Percentiles rank a stretch among this genome's conserved stretches.
These are phyloP conservation scores for Capromys pilorides DNA, from an alignment of 2,797 vertebrate genomes.

Conservation along the genomic window DNA sequence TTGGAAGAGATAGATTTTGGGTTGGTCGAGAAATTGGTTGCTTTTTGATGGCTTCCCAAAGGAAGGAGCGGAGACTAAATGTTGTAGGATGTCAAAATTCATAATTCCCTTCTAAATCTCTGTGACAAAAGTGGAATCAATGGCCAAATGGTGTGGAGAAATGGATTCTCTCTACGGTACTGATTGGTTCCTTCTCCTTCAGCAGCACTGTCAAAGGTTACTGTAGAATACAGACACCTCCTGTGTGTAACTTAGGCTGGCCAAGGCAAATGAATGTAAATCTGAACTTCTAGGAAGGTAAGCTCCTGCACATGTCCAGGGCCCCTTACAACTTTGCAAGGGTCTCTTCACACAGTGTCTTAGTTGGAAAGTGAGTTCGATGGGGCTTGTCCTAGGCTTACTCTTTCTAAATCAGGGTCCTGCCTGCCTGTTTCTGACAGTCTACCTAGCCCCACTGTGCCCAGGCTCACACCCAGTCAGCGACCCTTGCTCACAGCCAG, in stretches of 20 bases:
- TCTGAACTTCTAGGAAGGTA: neutral
- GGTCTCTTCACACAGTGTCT: neutral
- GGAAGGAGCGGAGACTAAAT: neutral
- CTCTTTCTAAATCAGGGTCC: neutral
- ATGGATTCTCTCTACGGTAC: accelerated
- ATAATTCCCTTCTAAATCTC: neutral
- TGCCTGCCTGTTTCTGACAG: neutral
- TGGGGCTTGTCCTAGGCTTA: neutral
- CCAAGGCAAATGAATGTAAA: neutral
- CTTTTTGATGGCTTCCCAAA: neutral
- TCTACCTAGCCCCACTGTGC: neutral
- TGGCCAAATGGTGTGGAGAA: accelerated
- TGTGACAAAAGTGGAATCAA: neutral
- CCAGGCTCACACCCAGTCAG: neutral
- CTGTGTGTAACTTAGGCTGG: neutral
- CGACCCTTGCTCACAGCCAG: neutral
- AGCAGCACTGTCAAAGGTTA: neutral
- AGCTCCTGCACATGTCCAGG: neutral
- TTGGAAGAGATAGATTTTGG: conserved; percentile 20
- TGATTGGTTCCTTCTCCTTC: neutral
- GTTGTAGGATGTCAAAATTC: neutral
- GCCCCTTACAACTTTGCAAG: neutral
- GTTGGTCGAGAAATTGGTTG: neutral
- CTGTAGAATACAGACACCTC: neutral
- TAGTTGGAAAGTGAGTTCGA: neutral